Base-by-base conservation (phyloP, 2,888 invertebrate species). In the Dione juno region DNA sequence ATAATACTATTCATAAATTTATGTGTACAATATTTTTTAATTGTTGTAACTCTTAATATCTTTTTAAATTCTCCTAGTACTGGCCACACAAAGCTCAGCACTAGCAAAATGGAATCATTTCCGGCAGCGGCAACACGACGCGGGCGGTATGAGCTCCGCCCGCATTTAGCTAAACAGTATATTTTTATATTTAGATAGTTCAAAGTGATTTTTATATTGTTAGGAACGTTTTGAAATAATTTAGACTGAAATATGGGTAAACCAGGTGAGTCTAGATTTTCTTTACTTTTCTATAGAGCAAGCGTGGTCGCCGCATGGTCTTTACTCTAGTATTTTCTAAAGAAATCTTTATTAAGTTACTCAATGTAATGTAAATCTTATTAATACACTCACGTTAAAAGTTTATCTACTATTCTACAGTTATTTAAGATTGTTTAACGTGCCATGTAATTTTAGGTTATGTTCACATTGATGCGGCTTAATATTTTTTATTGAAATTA, bases 71-170 rank as follows among this genome's bases (percentile, higher is more conserved):
- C 5, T 1, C 8, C 11, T 21, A 21, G 7, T n/a, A 11, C 45
- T 41, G 59, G 48, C 45, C 16, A 50, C 57, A 53, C 63, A 41
- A 10, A 61, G 45, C 53, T 13, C 10, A 28, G 19, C 21, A 48
- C 16, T 50, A 78, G 82, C 76, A 85, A 88, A 82, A 92, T 92
- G 91, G 85, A 82, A 75, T 88, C 86, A 87, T 87, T 90, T 90
- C 89, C 89, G 84, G 81, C 74, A 76, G 78, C 76, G 80, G 85
- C 80, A 81, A 84, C 83, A 81, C 84, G 85, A 83, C 80, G 87
- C 79, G 79, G 84, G 85, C 84, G 84, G 82, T 83, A 82, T 84
- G 85, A 79, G 83, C 84, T 67, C 71, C 73, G 72, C 69, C 73
- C 77, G 82, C 74, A 81, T 82, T 81, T 83, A 81, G 84, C 82